phyloP scores from a whole-genome alignment of 2,888 invertebrate species.

The Nomada fucata region DNA sequence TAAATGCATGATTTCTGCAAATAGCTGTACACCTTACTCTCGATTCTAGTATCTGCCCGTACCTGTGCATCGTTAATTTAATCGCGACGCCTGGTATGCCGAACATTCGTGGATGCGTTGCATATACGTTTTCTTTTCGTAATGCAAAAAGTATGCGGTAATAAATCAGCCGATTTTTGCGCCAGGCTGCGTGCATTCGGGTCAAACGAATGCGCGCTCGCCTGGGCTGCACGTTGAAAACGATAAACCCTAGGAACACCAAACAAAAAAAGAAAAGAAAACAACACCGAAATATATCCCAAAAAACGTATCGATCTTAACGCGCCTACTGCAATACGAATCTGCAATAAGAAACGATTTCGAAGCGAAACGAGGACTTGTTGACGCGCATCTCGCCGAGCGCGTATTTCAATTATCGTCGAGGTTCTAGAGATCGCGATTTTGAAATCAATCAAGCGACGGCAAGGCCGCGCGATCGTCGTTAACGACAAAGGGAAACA shows the following conservation, averaged over 20 bases:
- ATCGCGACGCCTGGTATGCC: slow-evolving; percentile 39
- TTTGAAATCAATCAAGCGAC: slow-evolving; percentile 32
- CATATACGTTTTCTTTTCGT: slow-evolving; percentile 7
- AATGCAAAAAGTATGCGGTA: neutral
- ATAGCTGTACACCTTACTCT: slow-evolving; percentile 40
- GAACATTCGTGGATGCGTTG: slow-evolving; percentile 18
- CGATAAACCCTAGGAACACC: neutral
- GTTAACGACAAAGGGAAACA: neutral
- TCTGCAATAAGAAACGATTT: neutral
- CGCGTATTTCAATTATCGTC: slow-evolving; percentile 26
- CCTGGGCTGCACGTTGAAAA: neutral
- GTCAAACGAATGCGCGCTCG: neutral
- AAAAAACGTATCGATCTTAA: too few relatives aligned
- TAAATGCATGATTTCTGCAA: slow-evolving; percentile 40
- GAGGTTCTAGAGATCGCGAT: slow-evolving; percentile 9
- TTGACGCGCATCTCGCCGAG: neutral
- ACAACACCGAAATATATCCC: too few relatives aligned
- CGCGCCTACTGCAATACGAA: neutral
- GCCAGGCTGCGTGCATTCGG: too few relatives aligned
- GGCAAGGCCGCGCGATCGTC: slow-evolving; percentile 29
- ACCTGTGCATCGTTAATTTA: slow-evolving; percentile 39
- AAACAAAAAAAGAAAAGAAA: too few relatives aligned
- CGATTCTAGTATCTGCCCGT: slow-evolving; percentile 24
- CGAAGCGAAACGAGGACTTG: neutral
- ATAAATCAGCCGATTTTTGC: slow-evolving; percentile 23